Conservation (phyloP, 2,888 invertebrate genomes). For the Drosophila imparisetae region DNA sequence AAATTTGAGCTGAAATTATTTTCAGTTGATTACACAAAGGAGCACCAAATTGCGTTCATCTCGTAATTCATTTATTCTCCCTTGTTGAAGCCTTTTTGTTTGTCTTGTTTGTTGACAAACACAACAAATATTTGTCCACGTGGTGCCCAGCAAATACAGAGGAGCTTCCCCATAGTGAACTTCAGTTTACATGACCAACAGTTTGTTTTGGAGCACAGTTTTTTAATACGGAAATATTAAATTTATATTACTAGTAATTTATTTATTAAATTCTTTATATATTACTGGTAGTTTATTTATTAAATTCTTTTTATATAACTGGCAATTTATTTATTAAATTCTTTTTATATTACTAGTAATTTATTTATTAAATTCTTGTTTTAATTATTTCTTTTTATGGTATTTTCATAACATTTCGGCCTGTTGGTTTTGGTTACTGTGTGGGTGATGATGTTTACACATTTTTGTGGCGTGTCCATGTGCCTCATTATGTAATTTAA, state of each 20-base stretch:
- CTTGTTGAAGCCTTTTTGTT: conserved; percentile 46
- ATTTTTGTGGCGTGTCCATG: conserved; percentile 18
- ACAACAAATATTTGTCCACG: conserved; percentile 62
- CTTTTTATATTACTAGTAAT: neutral
- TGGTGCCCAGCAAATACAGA: conserved; percentile 38
- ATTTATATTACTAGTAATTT: neutral
- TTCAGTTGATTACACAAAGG: conserved; percentile 19
- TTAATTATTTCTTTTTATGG: neutral
- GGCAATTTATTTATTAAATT: neutral
- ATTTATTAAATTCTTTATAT: neutral
- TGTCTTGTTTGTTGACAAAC: conserved; percentile 32
- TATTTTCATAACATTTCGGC: conserved; percentile 4
- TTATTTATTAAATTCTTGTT: neutral
- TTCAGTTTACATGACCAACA: neutral
- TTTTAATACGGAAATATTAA: neutral
- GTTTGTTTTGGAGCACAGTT: neutral
- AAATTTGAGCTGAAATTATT: conserved; percentile 39
- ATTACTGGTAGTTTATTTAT: too few species aligned
- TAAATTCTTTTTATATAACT: too few species aligned
- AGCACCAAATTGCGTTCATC: conserved; percentile 4
- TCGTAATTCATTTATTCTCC: conserved; percentile 4
- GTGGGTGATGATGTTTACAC: conserved; percentile 12
- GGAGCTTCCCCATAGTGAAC: conserved; percentile 10
- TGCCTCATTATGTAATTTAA: conserved; percentile 57
- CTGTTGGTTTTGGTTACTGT: conserved; percentile 18